Evolutionary conservation across 2,888 invertebrate species (phyloP).

Genomic region (Gryllus longicercus): DNA sequence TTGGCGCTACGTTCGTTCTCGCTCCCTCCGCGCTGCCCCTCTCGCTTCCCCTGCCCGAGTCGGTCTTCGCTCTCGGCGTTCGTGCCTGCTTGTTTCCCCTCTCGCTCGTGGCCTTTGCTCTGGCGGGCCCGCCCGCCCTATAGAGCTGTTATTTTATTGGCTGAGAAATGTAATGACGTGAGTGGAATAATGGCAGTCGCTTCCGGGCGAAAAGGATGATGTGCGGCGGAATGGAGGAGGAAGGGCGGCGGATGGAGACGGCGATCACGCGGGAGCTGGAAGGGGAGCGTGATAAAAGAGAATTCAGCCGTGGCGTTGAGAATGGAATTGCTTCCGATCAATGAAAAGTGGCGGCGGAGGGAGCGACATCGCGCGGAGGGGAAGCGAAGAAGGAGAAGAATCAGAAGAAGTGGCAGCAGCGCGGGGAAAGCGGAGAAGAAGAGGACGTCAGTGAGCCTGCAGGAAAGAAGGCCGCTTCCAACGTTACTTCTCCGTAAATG

Average conservation of each 20-base stretch:
- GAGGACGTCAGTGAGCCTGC: too few relatives aligned
- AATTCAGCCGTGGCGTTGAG: not conserved
- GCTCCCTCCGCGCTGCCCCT: not conserved
- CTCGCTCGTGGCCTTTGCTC: not conserved
- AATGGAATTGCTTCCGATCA: conserved; percentile 17
- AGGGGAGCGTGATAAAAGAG: not conserved
- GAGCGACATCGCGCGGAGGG: too few relatives aligned
- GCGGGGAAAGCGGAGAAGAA: too few relatives aligned
- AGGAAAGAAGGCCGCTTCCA: not conserved
- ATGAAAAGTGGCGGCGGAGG: not conserved
- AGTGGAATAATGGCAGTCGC: conserved; percentile 10
- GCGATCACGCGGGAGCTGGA: not conserved
- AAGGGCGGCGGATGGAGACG: not conserved
- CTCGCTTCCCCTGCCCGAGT: not conserved
- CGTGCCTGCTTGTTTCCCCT: not conserved
- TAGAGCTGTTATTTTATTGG: conserved; percentile 31
- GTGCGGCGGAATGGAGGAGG: conserved; percentile 3
- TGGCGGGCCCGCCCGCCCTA: not conserved
- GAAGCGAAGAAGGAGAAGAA: too few relatives aligned
- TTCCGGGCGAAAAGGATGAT: conserved; percentile 3
- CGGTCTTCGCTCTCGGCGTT: not conserved
- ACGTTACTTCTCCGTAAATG: not conserved
- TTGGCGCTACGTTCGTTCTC: conserved; percentile 24
- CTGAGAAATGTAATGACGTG: conserved; percentile 27
- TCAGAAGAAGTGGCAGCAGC: too few relatives aligned